Percentiles rank a stretch among this genome's conserved stretches.
phyloP scores from a whole-genome alignment of 1,140 invertebrate species.

The Philotrypesis tridentata region DNA sequence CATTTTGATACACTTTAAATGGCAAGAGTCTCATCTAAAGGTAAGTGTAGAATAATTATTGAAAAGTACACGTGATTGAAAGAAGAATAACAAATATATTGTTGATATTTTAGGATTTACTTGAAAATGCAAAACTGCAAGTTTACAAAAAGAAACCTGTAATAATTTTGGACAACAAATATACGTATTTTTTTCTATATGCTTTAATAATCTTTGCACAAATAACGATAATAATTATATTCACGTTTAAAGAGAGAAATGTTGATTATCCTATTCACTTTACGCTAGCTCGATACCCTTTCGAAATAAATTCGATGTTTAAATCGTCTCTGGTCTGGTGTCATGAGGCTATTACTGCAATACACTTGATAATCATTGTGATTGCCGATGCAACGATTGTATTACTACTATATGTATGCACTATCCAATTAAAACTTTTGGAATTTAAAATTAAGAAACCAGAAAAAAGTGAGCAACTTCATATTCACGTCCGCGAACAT shows the following conservation, averaged over 20 bases:
- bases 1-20: slow-evolving; percentile 24
- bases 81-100: not conserved
- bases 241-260: not conserved
- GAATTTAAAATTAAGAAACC: not conserved
- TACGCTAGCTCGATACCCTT: slow-evolving; percentile 7
- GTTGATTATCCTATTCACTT: not conserved
- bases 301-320: not conserved
- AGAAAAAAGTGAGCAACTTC: not conserved
- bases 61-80: too few species aligned
- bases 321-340: not conserved
- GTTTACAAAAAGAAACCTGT: not conserved
- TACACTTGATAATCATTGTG: not conserved
- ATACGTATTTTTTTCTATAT: not conserved
- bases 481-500: not conserved
- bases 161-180: not conserved
- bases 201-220: not conserved
- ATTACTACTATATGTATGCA: not conserved
- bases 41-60: not conserved
- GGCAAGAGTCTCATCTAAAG: slow-evolving; percentile 11
- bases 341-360: not conserved
- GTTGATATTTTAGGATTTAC: not conserved
- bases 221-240: not conserved
- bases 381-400: slow-evolving; percentile 21
- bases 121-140: not conserved
- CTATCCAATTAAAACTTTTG: not conserved